A percentile compares a stretch with the other conserved stretches of the same genome.
Evolutionary conservation across 2,113 vertebrate genomes (phyloP).

Genomic region (Gnathonemus longibarbis): DNA sequence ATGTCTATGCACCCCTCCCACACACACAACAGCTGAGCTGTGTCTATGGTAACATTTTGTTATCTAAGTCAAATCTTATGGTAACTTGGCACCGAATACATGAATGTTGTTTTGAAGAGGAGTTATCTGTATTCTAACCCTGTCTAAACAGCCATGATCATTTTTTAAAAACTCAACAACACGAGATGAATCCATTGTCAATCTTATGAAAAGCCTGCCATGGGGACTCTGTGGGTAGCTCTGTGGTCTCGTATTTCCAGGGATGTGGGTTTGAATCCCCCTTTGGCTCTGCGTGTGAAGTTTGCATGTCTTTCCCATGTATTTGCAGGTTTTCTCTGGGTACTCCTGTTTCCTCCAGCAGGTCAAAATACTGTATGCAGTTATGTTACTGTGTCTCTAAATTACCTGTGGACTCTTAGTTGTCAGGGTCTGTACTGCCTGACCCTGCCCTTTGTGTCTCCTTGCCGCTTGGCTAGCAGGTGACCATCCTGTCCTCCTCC

Average conservation of each 20-base stretch:
- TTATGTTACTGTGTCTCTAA: not conserved
- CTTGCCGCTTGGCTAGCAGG: too few species aligned
- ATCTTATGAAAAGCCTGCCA: not conserved
- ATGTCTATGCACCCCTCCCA: not conserved
- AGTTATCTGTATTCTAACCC: not conserved
- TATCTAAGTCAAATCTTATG: constrained; percentile 16
- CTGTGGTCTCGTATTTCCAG: not conserved
- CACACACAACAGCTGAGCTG: not conserved
- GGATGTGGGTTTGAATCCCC: not conserved
- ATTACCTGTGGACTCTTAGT: not conserved
- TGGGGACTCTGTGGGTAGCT: too few species aligned
- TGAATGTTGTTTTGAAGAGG: not conserved
- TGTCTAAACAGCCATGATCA: not conserved
- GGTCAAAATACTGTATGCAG: not conserved
- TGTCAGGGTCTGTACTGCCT: too few species aligned
- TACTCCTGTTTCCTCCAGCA: not conserved
- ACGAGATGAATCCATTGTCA: not conserved
- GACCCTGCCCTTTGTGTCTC: too few species aligned
- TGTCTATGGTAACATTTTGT: not conserved
- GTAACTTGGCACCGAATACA: not conserved
- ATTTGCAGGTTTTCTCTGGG: not conserved
- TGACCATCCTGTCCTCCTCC: too few species aligned
- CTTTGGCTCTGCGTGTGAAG: not conserved
- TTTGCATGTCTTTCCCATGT: not conserved
- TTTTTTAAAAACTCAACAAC: not conserved